Base-by-base conservation (phyloP, 1,140 invertebrate species). In the Drosophila pruinosa region DNA sequence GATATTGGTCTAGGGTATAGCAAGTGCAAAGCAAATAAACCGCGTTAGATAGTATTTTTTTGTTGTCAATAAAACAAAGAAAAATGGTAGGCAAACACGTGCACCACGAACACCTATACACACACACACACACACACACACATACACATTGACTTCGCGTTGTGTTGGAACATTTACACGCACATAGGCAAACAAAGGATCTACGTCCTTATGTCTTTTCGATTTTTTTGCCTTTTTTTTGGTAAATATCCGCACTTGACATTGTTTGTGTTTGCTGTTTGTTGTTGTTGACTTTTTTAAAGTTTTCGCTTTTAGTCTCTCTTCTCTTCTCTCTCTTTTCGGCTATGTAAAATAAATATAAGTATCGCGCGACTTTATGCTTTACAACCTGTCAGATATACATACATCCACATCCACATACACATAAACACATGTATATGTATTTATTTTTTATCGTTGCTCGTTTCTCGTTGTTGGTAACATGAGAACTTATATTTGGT, bases 291-390 rank as follows among this genome's bases (percentile, higher is more conserved):
- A 34, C 8, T 31, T 19, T 39, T 14, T 34, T 67, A 50, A 61
- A 68, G 54, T 65, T 81, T 76, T 72, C 28, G 43, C 36, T 63
- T 62, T 75, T 36, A 15, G 26, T 34, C 14, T 15, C 6, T 24
- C 2, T 24, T 28, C 15, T 10, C 7, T 21, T 21, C 26, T 3
- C 17, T 41, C 21, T 19, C 14, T 14, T 19, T 41, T 7, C 31
- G 38, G n/a, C n/a, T 67, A 72, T 72, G 48, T 36, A 79, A 72
- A 75, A 61, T 65, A 85, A 85, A 80, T 72, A 79, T 58, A 80
- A 79, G 80, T 79, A 83, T 85, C 72, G 79, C 67, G 67, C 45
- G 72, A 69, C 48, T 72, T 73, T 69, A 85, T 83, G 79, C 69
- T 85, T 85, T 85, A 85, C 69, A 81, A 73, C 67, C 80, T 72